phyloP scores from a whole-genome alignment of 1,140 invertebrate genomes.

The Scaptodrosophila lebanonensis region DNA sequence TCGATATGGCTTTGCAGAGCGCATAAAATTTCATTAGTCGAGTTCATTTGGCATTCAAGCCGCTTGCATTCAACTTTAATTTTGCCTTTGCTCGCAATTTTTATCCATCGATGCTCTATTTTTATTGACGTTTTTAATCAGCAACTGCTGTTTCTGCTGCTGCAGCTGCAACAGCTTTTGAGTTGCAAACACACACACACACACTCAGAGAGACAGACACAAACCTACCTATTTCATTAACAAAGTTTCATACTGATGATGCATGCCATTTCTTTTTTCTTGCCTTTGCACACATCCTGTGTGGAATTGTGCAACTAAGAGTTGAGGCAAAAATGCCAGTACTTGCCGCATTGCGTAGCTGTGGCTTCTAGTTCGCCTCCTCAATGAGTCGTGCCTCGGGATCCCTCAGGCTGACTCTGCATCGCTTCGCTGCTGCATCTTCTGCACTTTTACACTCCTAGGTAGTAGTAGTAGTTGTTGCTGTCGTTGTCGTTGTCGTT shows the following conservation, averaged over 20 bases:
- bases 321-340: too few species aligned
- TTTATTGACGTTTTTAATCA: conserved; percentile 75
- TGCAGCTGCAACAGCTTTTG: not conserved
- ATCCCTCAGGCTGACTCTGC: conserved; percentile 13
- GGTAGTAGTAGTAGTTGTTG: conserved; percentile 17
- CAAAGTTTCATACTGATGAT: conserved; percentile 74
- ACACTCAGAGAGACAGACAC: not conserved
- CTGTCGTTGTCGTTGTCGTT: conserved; percentile 2
- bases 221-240: conserved; percentile 68
- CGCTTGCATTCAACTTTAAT: conserved; percentile 66
- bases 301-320: too few species aligned
- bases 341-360: conserved; percentile 9
- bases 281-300: conserved; percentile 4
- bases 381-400: not conserved
- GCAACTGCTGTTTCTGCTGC: conserved; percentile 35
- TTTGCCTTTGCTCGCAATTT: conserved; percentile 53
- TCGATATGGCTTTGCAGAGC: conserved; percentile 7
- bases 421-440: not conserved
- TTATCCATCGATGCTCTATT: conserved; percentile 5
- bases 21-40: conserved; percentile 60
- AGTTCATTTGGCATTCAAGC: conserved; percentile 66
- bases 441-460: not conserved
- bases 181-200: not conserved
- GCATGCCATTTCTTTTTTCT: conserved; percentile 38
- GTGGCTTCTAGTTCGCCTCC: too few species aligned